phyloP scores from a whole-genome alignment of 1,140 invertebrate species.

The Leptestheria dahalacensis region DNA sequence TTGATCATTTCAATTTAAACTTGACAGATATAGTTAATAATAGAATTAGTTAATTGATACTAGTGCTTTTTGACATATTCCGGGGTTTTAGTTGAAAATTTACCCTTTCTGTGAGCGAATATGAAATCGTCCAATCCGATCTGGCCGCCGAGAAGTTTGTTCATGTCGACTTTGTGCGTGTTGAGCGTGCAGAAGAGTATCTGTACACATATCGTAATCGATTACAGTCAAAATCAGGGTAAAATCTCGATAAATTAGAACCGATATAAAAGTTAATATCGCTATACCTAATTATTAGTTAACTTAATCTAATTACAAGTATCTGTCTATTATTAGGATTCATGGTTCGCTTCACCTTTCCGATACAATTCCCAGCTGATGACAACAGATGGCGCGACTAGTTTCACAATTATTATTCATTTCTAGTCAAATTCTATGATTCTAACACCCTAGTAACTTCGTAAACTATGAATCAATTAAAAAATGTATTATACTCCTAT shows the following conservation, averaged over 20 bases:
- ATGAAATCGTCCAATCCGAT: slow-evolving; percentile 96
- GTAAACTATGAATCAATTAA: too few relatives aligned
- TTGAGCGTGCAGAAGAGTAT: slow-evolving; percentile 96
- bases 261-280: too few relatives aligned
- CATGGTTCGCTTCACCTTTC: background rate
- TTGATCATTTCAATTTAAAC: slow-evolving; percentile 7
- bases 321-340: background rate
- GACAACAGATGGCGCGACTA: background rate
- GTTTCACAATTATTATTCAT: too few relatives aligned
- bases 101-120: slow-evolving; percentile 88
- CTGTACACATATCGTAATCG: too few relatives aligned
- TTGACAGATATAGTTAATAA: background rate
- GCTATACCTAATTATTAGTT: too few relatives aligned
- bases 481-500: too few relatives aligned
- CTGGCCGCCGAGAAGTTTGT: slow-evolving; percentile 78
- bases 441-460: too few relatives aligned
- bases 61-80: background rate
- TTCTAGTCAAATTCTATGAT: too few relatives aligned
- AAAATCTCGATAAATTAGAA: too few relatives aligned
- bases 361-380: background rate
- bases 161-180: slow-evolving; percentile 94
- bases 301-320: too few relatives aligned
- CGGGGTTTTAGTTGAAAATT: background rate
- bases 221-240: too few relatives aligned
- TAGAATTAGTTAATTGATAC: background rate